Conservation (phyloP, 92 coral and sea anemone species). For the Galaxea fascicularis region DNA sequence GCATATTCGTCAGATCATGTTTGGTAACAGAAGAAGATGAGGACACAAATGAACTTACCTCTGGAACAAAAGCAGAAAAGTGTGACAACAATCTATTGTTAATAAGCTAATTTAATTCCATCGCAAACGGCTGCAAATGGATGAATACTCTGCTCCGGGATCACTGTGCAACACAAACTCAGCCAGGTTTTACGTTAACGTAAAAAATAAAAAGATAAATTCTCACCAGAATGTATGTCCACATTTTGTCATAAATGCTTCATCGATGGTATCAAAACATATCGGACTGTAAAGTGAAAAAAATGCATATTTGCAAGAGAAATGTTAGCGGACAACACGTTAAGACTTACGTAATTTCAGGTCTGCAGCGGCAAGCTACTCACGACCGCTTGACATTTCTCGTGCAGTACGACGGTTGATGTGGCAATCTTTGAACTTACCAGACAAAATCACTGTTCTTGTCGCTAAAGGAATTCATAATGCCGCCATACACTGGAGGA, state of each 20-base stretch:
- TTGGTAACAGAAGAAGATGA: too few relatives aligned
- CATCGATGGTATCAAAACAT: conserved; percentile 98
- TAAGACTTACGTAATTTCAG: not conserved
- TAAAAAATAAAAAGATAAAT: conserved; percentile 11
- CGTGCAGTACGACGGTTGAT: not conserved
- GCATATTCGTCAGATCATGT: too few relatives aligned
- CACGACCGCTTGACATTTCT: not conserved
- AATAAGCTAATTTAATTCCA: too few relatives aligned
- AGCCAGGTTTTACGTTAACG: too few relatives aligned
- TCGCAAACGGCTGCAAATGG: too few relatives aligned
- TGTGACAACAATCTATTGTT: too few relatives aligned
- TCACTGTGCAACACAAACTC: too few relatives aligned
- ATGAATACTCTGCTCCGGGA: too few relatives aligned
- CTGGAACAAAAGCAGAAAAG: too few relatives aligned
- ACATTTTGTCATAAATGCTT: conserved; percentile 99
- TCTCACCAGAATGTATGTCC: conserved; percentile 98
- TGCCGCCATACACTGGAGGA: conserved; percentile 98
- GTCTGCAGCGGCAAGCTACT: too few relatives aligned
- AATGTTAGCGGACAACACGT: not conserved
- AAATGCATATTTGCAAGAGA: not conserved
- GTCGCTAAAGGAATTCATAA: conserved; percentile 94
- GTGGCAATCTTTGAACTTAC: conserved; percentile 57
- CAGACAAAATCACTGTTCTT: conserved; percentile 97
- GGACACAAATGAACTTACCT: too few relatives aligned
- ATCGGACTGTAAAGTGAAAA: conserved; percentile 80